Evolutionary conservation across 2,113 vertebrate genomes (phyloP).

Genomic region (Lampris megalopsis): DNA sequence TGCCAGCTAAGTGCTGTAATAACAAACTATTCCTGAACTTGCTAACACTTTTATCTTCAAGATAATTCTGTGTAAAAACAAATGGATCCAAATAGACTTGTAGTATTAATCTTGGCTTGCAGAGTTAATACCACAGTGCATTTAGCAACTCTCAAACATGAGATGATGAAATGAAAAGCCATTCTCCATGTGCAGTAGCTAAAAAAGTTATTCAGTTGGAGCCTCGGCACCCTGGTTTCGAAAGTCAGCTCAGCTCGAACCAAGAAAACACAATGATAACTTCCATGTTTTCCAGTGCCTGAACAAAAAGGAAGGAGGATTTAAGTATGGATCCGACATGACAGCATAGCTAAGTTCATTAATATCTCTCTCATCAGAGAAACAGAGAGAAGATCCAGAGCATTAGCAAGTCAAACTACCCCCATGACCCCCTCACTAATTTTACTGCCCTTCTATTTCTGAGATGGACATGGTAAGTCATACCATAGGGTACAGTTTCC

Average conservation of each 20-base stretch:
- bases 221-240: conserved; percentile 14
- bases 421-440: conserved; percentile 52
- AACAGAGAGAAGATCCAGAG: conserved; percentile 7
- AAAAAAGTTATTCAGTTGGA: conserved; percentile 49
- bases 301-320: neutral
- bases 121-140: conserved; percentile 26
- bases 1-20: neutral
- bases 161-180: conserved; percentile 57
- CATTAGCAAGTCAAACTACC: conserved; percentile 21
- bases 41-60: neutral
- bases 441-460: conserved; percentile 77
- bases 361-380: neutral
- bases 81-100: neutral
- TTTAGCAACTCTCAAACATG: conserved; percentile 20
- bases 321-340: neutral
- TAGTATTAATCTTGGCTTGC: neutral
- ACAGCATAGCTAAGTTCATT: neutral
- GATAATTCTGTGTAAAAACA: neutral
- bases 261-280: conserved; percentile 9
- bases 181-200: conserved; percentile 55
- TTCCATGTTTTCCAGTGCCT: neutral
- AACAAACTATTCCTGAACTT: neutral
- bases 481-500: conserved; percentile 70
- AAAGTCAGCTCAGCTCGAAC: conserved; percentile 25
- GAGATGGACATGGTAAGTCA: conserved; percentile 68